Evolutionary conservation across 2,113 vertebrate genomes (phyloP).

Genomic region (Dinomys branickii): DNA sequence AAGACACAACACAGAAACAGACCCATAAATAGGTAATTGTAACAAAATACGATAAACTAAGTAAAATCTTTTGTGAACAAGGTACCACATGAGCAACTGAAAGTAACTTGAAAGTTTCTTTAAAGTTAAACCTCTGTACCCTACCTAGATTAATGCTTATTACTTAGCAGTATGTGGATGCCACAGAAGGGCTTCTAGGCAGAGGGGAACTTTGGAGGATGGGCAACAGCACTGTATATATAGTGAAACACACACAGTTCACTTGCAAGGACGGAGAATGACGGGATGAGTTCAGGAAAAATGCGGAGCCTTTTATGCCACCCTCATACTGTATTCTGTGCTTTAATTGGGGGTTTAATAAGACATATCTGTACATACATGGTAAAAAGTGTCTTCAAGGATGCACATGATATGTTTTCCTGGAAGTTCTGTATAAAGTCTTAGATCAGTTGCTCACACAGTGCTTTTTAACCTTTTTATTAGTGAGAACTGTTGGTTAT

Average conservation of each 20-base stretch:
- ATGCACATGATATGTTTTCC: not conserved
- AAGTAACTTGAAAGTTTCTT: constrained; percentile 8
- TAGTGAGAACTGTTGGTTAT: not conserved
- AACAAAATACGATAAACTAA: not conserved
- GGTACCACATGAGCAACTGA: not conserved
- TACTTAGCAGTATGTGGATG: not conserved
- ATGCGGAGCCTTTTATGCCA: not conserved
- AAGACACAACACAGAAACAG: not conserved
- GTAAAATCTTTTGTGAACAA: not conserved
- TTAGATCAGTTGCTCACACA: not conserved
- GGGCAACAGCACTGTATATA: not conserved
- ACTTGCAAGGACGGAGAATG: not conserved
- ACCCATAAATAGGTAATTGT: not conserved
- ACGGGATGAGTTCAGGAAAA: not conserved
- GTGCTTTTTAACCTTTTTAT: not conserved
- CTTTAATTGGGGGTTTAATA: not conserved
- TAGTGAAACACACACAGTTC: not conserved
- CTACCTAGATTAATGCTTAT: not conserved
- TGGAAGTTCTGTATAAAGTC: not conserved
- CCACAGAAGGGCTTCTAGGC: not conserved
- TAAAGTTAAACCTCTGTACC: not conserved
- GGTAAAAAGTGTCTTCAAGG: not conserved
- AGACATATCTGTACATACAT: not conserved
- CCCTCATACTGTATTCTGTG: not conserved
- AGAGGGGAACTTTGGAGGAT: not conserved